Base-by-base conservation (phyloP, 92 coral and sea anemone genomes). In the Micromussa lordhowensis region DNA sequence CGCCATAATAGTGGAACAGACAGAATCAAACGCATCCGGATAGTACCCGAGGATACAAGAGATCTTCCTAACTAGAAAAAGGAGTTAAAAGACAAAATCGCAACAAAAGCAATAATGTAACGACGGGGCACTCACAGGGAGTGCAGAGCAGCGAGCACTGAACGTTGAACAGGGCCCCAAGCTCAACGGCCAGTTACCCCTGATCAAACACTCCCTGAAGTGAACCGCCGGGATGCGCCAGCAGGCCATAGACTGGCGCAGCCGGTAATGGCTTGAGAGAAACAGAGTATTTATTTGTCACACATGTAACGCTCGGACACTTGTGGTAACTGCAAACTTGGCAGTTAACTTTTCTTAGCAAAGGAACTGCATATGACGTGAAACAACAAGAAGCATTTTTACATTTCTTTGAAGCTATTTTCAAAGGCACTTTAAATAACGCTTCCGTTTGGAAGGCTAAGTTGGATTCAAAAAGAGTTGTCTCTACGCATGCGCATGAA, bases 181-280 rank as follows among this genome's bases (percentile, higher is more conserved):
- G 12, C 12, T 7, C 13, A 7, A 0, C 51, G 51, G 51, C 1
- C 48, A 9, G 48, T n/a, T n/a, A n/a, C n/a, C n/a, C n/a, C n/a
- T n/a, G n/a, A n/a, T n/a, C 7, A 40, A 2, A 40, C 7, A 40
- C 48, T 40, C 4, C 48, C 48, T 0, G 48, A 0, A 4, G 48
- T 8, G 22, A 32, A 0, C 77, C 34, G 77, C 49, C 77, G 77
- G 17, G 49, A n/a, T 71, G 77, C n/a, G 77, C 11, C 77, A 71
- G 76, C 48, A 40, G 76, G 76, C 76, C 32, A 24, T 40, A 16
- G 15, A 30, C 76, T 11, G 76, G 5, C 76, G 40, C 76, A 71
- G 48, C 76, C 48, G 48, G 0, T 2, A 30, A 40, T 4, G 0
- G 2, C 0, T 0, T 0, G 3, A 0, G 48, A 40, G 10, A 3